Evolutionary conservation across 2,888 invertebrate genomes (phyloP), one percentile per base, ranked within the genome.

Genomic region (Xiphydria camelus): DNA sequence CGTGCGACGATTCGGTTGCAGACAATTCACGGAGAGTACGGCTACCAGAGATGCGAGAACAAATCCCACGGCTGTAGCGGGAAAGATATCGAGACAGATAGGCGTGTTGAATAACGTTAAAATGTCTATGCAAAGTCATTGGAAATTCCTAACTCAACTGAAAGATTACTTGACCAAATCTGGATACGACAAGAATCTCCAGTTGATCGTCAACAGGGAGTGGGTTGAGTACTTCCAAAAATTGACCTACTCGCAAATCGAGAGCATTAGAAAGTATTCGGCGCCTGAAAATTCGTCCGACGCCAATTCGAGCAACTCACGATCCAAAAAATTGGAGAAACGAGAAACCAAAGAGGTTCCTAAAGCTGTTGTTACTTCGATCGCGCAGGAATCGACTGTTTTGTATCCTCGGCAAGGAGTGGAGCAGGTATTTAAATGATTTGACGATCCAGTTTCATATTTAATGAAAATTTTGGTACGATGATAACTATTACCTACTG

Each of bases 201-300:
- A 79, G 33, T 68, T 76, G 33, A 66, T 74, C 7, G 38, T 81
- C 2, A 79, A 76, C 53, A 81, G 78, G 54, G 80, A 82, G 51
- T 79, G 81, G 74, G 67, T 77, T 1, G 75, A 78, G 2, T 66
- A 79, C 25, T 60, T 82, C 25, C 79, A 81, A 57, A 81, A 77
- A 61, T 62, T 80, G 10, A 67, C 71, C 0, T 70, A 66, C 15
- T 61, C 68, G 0, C 70, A 69, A 33, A 62, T 70, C 4, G 63
- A 73, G 26, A 62, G 55, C 2, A 51, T 68, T 5, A 60, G 66
- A 37, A 68, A 60, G 15, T 62, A 51, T 41, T 54, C 61, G 4
- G 41, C 51, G 3, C 37, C 51, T 6, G 49, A 53, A 20, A 51
- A 36, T 46, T 38, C 3, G 9, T 59, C 53, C 23, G 41, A 41